Conservation (phyloP, 2,797 vertebrate genomes). For the Gymnocypris eckloni region DNA sequence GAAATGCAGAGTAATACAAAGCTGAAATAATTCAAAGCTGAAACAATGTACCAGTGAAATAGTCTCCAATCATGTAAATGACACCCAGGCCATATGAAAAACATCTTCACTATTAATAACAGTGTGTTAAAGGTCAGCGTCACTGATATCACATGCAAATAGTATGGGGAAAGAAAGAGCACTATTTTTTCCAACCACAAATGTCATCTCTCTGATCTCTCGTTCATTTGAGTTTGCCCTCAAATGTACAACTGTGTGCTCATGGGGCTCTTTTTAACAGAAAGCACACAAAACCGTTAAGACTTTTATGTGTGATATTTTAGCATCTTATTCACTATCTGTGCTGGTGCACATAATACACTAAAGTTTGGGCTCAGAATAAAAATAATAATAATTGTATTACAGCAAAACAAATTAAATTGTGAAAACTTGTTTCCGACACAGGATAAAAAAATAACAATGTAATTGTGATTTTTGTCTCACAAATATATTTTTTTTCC, state of each 20-base stretch:
- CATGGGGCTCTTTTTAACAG: constrained; percentile 1
- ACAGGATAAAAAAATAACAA: neutral
- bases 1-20: neutral
- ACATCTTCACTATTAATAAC: constrained; percentile 52
- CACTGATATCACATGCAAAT: constrained; percentile 55
- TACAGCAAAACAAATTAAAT: neutral
- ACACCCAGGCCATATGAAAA: constrained; percentile 26
- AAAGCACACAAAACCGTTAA: neutral
- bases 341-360: neutral
- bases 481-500: neutral
- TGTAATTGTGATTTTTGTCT: neutral
- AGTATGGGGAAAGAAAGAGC: constrained; percentile 36
- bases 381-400: neutral
- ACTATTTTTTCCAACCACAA: constrained; percentile 57
- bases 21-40: neutral
- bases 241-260: constrained; percentile 40
- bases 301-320: neutral
- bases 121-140: constrained; percentile 60
- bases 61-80: constrained; percentile 45
- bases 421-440: neutral
- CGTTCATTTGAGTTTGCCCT: constrained; percentile 1
- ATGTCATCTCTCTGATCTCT: constrained; percentile 53
- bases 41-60: constrained; percentile 3
- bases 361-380: neutral
- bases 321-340: constrained; percentile 6